phyloP scores from a whole-genome alignment of 2,113 vertebrate genomes.

The Anser brachyrhynchus region DNA sequence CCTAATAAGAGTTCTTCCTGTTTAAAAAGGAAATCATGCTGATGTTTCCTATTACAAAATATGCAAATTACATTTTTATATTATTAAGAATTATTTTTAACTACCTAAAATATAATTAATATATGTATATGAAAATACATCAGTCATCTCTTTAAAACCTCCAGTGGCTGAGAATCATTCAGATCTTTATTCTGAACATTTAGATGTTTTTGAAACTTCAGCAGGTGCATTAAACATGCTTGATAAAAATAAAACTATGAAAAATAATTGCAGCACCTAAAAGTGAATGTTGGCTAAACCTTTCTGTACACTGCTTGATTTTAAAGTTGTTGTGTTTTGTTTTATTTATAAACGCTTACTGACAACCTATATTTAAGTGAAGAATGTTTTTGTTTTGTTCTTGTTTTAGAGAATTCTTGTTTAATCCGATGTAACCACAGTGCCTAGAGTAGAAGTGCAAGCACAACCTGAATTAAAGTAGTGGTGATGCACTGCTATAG shows the following conservation, averaged over 20 bases:
- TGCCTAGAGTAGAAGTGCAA: conserved; percentile 22
- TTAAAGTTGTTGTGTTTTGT: not conserved
- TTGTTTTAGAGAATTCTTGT: not conserved
- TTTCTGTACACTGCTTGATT: not conserved
- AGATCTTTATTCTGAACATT: not conserved
- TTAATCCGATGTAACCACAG: not conserved
- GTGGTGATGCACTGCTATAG: not conserved
- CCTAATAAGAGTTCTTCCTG: not conserved
- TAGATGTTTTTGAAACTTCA: not conserved
- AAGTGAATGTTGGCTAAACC: not conserved
- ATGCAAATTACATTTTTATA: not conserved
- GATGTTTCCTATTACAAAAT: not conserved
- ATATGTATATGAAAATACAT: not conserved
- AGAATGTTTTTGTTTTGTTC: not conserved
- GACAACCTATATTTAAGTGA: not conserved
- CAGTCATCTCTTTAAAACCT: not conserved
- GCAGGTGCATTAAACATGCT: not conserved
- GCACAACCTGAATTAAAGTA: conserved; percentile 51
- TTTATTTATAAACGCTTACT: not conserved
- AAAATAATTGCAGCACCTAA: not conserved
- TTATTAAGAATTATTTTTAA: not conserved
- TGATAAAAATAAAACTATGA: not conserved
- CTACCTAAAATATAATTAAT: not conserved
- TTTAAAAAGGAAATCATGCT: not conserved
- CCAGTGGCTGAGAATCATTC: not conserved